Conservation (phyloP, 2,113 vertebrate species). For the Echinops telfairi region DNA sequence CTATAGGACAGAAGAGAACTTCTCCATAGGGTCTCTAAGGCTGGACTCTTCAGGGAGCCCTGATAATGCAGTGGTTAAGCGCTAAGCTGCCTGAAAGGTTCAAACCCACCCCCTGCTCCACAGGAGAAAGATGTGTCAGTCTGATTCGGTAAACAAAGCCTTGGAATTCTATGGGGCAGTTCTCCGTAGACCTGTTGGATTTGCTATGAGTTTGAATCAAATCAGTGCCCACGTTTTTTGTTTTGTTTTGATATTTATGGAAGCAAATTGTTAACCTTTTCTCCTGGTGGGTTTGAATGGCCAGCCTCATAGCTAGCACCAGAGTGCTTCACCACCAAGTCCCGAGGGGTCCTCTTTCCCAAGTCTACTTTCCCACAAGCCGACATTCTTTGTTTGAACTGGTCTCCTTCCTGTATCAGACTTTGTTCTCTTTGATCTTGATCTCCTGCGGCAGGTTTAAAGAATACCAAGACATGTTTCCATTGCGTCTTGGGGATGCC, state of each 20-base stretch:
- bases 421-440: constrained; percentile 12
- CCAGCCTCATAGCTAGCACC: not conserved
- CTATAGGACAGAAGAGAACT: not conserved
- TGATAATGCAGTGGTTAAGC: not conserved
- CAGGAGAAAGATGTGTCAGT: not conserved
- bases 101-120: not conserved
- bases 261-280: not conserved
- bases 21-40: not conserved
- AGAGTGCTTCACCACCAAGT: not conserved
- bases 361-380: not conserved
- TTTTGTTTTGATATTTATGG: not conserved
- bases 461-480: constrained; percentile 82
- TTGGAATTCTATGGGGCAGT: not conserved
- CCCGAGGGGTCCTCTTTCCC: not conserved
- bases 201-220: not conserved
- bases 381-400: not conserved
- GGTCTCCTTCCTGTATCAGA: not conserved
- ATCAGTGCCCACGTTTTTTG: not conserved
- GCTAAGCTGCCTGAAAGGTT: not conserved
- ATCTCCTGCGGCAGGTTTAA: constrained; percentile 80
- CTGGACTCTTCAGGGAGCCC: not conserved
- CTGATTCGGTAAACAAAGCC: not conserved
- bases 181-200: not conserved
- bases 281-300: not conserved
- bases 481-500: not conserved